Conservation (phyloP, 2,113 vertebrate species). For the Muntiacus reevesi region DNA sequence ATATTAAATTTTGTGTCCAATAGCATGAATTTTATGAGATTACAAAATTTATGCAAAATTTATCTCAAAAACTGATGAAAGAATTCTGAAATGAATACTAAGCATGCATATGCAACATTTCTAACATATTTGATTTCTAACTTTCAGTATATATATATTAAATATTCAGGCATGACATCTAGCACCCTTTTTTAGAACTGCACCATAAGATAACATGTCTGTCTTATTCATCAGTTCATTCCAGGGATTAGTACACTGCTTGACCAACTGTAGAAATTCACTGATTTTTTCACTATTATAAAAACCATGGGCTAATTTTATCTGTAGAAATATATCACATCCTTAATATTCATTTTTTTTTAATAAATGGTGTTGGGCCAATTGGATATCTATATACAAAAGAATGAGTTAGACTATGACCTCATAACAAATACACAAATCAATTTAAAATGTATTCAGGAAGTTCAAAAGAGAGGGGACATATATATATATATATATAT, state of each 20-base stretch:
- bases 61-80: not conserved
- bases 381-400: not conserved
- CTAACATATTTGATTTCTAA: not conserved
- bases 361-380: not conserved
- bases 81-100: not conserved
- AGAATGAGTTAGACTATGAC: not conserved
- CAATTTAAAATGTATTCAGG: not conserved
- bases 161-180: not conserved
- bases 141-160: not conserved
- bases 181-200: not conserved
- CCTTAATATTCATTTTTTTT: not conserved
- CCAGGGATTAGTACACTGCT: not conserved
- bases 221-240: not conserved
- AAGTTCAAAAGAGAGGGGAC: not conserved
- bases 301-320: not conserved
- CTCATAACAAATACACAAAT: not conserved
- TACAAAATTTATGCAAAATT: not conserved
- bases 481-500: not conserved
- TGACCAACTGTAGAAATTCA: not conserved
- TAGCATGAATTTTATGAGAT: not conserved
- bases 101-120: not conserved
- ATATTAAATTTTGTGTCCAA: not conserved
- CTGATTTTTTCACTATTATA: not conserved
- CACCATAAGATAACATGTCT: not conserved
- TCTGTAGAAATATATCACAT: not conserved